A percentile compares a stretch with the other conserved stretches of the same genome.
These are phyloP conservation scores for Halictus rubicundus DNA, from an alignment of 1,140 invertebrate species.

Conservation along the genomic window DNA sequence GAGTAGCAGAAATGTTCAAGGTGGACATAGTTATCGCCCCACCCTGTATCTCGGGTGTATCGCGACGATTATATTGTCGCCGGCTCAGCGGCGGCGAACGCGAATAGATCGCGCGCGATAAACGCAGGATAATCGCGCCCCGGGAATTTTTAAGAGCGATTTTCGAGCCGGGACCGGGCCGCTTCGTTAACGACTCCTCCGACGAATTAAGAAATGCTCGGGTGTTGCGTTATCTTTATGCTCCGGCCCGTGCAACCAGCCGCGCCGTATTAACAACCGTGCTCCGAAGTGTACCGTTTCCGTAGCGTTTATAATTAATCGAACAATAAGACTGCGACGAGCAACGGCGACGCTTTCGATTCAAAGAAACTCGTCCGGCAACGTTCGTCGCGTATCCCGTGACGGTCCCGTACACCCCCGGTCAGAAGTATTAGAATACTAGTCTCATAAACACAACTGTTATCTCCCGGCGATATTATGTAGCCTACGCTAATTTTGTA, in stretches of 20 bases:
- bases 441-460: no score
- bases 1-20: no score
- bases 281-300: background rate
- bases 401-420: no score
- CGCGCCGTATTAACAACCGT: constrained; percentile 3
- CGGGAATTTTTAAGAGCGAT: constrained; percentile 58
- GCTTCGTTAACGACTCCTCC: constrained; percentile 45
- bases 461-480: no score
- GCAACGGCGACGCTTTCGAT: background rate
- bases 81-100: constrained; percentile 36
- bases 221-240: constrained; percentile 48
- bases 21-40: no score
- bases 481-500: no score
- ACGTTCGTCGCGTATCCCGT: background rate
- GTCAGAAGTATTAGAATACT: no score
- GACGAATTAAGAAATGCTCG: constrained; percentile 58
- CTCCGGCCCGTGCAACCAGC: constrained; percentile 7
- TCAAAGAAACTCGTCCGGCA: background rate
- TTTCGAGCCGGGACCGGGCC: constrained; percentile 12
- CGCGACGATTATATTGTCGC: constrained; percentile 53
- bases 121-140: constrained; percentile 47
- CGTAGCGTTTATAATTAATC: constrained; percentile 18
- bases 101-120: constrained; percentile 59
- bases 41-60: constrained; percentile 33
- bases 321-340: constrained; percentile 8